Evolutionary conservation across 2,797 vertebrate species (phyloP), one percentile per base, ranked within the genome.

Genomic region (Siniperca undulata): DNA sequence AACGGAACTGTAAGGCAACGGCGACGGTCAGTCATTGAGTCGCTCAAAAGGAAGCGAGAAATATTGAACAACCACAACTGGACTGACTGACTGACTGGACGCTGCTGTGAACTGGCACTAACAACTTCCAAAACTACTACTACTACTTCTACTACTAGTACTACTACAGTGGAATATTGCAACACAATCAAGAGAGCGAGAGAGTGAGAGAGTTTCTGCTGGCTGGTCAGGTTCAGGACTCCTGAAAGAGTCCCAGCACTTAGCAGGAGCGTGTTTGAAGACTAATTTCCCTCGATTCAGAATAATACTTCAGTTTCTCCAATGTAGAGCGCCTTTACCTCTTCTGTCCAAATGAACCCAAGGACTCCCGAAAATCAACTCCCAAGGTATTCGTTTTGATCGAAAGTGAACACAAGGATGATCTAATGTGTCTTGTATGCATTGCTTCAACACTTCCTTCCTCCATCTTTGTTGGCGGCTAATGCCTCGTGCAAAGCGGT

Each of bases 81-180:
- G 81, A 62, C 79, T 38, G 82, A 69, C 59, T 27, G 70, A 72
- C 73, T 12, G 86, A 78, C 81, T 24, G 78, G 53, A 56, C n/a
- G 85, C 81, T 76, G 93, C 84, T 77, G 69, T 69, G 44, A 92
- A 88, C 85, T 88, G 91, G 90, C 90, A 91, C 92, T 91, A 93
- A 92, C 91, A 73, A 77, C 91, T 87, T 86, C 83, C 84, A 81
- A 87, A 91, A 88, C 86, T 93, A 88, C 78, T 78, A 87, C 69
- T 77, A 86, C 79, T 74, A 62, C 77, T 74, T 70, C 48, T 81
- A 79, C 58, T 84, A 83, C 79, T 83, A 60, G 64, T 81, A 82
- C 73, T 82, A 89, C 81, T 88, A 83, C 72, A 76, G 81, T 76
- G 83, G 74, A 77, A 62, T 50, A 68, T 65, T 30, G 19, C 44